Base-by-base conservation (phyloP, 1,140 invertebrate genomes). In the Belonocnema kinseyi region DNA sequence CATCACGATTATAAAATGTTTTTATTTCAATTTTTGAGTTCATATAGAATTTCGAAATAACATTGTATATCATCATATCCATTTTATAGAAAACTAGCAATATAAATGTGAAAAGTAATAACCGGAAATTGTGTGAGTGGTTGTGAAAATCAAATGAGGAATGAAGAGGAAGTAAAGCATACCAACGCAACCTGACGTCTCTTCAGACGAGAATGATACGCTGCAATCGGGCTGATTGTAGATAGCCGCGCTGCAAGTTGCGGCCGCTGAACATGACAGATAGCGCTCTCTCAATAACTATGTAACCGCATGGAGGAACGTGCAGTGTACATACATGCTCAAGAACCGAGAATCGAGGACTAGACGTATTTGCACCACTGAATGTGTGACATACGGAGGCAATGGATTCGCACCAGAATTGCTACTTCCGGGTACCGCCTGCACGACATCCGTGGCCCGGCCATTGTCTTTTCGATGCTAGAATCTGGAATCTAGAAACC, bases 201-300 rank as follows among this genome's bases (percentile, higher is more conserved):
- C 61, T 66, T 40, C 33, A 66, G 61, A 66, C 61, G 40, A 14
- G 40, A 66, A 66, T 40, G 61, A 66, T 66, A n/a, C 61, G 33
- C 26, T 21, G 61, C 61, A 66, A 66, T 66, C 61, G 61, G 33
- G 61, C 61, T 66, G 61, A 66, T 66, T 66, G 61, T 66, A 66
- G 61, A 66, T 26, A 66, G 26, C 40, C 61, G n/a, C 33, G 33
- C 33, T 21, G 61, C 61, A 66, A 66, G 61, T 66, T 66, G 61
- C 46, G 61, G 61, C 61, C 61, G 61, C 61, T 66, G 61, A 66
- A 66, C 61, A 66, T 66, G 61, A 40, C 61, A 40, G 61, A 66
- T 66, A 66, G 61, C 61, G 61, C 26, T 66, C 33, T 66, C 26
- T n/a, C 26, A 33, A 66, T 66, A 66, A 66, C 61, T 66, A 66